Conservation (phyloP, 2,113 vertebrate species). For the Thunnus maccoyii region DNA sequence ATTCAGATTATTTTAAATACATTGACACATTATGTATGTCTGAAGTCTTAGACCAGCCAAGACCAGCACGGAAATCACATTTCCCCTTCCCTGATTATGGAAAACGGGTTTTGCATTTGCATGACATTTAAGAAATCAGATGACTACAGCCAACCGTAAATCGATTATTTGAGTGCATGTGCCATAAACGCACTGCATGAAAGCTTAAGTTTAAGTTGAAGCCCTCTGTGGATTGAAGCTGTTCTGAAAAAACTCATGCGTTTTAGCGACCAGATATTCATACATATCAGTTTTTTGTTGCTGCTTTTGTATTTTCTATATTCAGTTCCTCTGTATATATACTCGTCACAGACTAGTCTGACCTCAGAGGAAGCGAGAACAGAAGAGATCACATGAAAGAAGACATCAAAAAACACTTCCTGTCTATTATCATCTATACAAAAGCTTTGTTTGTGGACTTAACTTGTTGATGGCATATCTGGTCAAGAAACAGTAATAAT, state of each 20-base stretch:
- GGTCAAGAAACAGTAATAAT: not conserved
- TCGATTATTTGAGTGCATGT: too few species aligned
- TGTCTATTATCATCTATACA: not conserved
- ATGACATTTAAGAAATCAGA: too few species aligned
- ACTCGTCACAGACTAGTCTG: not conserved
- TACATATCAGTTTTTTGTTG: not conserved
- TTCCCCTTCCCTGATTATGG: too few species aligned
- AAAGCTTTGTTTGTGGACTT: not conserved
- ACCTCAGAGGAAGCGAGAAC: slow-evolving; percentile 38
- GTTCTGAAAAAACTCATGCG: too few species aligned
- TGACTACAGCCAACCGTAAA: too few species aligned
- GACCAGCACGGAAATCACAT: not conserved
- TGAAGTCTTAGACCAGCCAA: not conserved
- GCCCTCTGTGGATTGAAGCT: too few species aligned
- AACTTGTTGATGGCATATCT: not conserved
- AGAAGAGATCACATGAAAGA: not conserved
- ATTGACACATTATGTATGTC: not conserved
- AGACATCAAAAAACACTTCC: not conserved
- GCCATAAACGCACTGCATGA: too few species aligned
- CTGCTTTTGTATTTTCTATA: not conserved
- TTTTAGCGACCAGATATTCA: not conserved
- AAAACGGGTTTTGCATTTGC: too few species aligned
- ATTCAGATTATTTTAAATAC: not conserved
- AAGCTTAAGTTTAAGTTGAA: too few species aligned
- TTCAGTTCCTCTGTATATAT: slow-evolving; percentile 18